Conservation (phyloP, 2,797 vertebrate genomes). For the Sebastes iracundus region DNA sequence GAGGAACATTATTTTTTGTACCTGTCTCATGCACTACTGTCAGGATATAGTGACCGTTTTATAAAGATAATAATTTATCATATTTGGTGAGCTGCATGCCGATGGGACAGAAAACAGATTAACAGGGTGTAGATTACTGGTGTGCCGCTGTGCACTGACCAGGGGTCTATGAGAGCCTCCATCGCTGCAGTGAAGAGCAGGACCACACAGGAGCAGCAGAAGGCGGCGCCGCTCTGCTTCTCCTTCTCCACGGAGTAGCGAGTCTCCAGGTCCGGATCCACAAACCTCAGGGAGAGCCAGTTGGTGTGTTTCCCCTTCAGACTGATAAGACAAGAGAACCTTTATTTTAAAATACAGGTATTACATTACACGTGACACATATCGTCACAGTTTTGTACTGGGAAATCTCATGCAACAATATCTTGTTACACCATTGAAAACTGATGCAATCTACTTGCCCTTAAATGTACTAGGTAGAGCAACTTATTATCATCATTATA, state of each 20-base stretch:
- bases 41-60: no score
- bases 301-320: conserved; percentile 93
- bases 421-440: background rate
- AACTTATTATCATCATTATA: no score
- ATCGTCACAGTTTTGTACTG: no score
- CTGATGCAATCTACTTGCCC: background rate
- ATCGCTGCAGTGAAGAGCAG: conserved; percentile 89
- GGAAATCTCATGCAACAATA: background rate
- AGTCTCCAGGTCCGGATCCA: conserved; percentile 91
- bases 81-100: no score
- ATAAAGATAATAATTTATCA: no score
- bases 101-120: background rate
- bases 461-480: background rate
- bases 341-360: background rate
- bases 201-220: conserved; percentile 94
- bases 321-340: conserved; percentile 68
- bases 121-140: background rate
- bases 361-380: background rate
- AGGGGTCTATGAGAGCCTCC: conserved; percentile 91
- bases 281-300: conserved; percentile 92
- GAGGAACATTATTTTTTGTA: no score
- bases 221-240: conserved; percentile 95
- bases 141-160: conserved; percentile 74
- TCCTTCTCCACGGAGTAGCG: conserved; percentile 97
- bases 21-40: no score